Evolutionary conservation across 1,140 invertebrate species (phyloP), one percentile per base, ranked within the genome.

Genomic region (Drosophila ambigua): DNA sequence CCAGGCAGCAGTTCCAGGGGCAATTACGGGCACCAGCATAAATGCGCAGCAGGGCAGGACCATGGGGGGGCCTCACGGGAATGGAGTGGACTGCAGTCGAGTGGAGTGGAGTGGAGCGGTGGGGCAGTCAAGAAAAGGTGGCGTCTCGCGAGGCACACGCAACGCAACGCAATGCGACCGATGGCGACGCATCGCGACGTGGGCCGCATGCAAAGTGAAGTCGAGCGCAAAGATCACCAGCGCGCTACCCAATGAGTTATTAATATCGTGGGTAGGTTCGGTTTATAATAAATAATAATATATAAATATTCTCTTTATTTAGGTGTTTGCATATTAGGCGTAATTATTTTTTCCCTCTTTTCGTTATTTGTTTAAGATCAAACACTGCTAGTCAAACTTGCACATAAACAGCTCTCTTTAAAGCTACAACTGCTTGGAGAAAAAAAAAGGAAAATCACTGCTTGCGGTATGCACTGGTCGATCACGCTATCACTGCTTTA

Each of bases 21-120:
- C 75, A 77, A 69, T 69, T 69, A 68, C 49, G 63, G 63, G 66
- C 45, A 87, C 83, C 83, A 87, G 83, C 83, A 87, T 87, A 79
- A 87, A 88, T 76, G 71, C 73, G 59, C 78, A 82, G 63, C 73
- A 59, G 49, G 73, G 24, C 52, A 54, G 57, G 52, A 66, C 45
- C 58, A 39, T 58, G 71, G 74, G 79, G 78, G 78, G 72, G 72
- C 41, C 49, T 45, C 16, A 20, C 2, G n/a, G n/a, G 20, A 26
- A 51, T 52, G 31, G 20, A 9, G 13, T 23, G 31, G 5, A 4
- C 16, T 16, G 16, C 0, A 16, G 0, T 16, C 0, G 16, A 16
- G 16, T 16, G n/a, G 20, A 26, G 35, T 52, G 31, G 20, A 9
- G 13, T 23, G 31, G 5, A 4, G 49, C 24, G 49, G 9, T 41